phyloP scores from a whole-genome alignment of 2,113 vertebrate species.

The Nansenia antarctica region DNA sequence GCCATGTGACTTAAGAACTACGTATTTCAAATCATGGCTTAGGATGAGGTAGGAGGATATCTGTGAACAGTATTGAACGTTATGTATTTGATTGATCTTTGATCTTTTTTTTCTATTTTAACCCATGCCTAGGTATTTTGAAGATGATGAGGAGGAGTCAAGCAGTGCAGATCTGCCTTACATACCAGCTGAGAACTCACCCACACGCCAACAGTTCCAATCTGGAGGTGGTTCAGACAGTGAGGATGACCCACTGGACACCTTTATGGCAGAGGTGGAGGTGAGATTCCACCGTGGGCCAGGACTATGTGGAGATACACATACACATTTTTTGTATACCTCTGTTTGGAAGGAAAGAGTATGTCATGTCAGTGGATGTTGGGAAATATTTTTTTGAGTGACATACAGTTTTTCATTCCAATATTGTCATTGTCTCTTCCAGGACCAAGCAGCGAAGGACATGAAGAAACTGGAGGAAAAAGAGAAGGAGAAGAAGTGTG shows the following conservation, averaged over 20 bases:
- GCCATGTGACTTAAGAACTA: no score
- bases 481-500: slow-evolving; percentile 91
- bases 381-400: not conserved
- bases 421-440: slow-evolving; percentile 6
- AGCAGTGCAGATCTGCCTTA: slow-evolving; percentile 91
- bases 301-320: not conserved
- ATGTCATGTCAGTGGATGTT: not conserved
- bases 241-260: slow-evolving; percentile 95
- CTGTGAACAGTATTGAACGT: no score
- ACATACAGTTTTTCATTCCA: not conserved
- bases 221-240: slow-evolving; percentile 91
- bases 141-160: slow-evolving; percentile 97
- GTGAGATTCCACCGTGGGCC: slow-evolving; percentile 64
- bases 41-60: no score
- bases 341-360: not conserved
- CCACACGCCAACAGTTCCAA: slow-evolving; percentile 91
- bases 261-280: slow-evolving; percentile 99
- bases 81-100: no score
- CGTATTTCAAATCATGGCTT: no score
- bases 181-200: slow-evolving; percentile 97
- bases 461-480: slow-evolving; percentile 97
- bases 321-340: not conserved
- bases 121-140: slow-evolving; percentile 90
- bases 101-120: no score
- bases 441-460: slow-evolving; percentile 96